These are phyloP conservation scores for Petrolisthes cinctipes DNA, from an alignment of 2,888 invertebrate species.

Conservation along the genomic window DNA sequence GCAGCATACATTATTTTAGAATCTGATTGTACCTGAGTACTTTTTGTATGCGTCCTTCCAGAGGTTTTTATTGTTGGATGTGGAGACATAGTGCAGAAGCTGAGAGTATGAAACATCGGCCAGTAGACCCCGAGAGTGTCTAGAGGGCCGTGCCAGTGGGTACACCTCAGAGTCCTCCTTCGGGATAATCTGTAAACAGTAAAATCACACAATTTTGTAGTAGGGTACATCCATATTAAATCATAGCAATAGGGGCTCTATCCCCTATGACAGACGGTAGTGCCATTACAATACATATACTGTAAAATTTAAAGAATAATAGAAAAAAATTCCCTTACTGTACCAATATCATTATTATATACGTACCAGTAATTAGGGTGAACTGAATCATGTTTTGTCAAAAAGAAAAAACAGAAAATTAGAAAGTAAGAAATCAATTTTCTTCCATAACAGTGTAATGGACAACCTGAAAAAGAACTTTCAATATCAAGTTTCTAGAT, in stretches of 20 bases:
- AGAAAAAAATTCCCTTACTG: too few relatives aligned
- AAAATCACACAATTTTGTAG: slow-evolving; percentile 23
- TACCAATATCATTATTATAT: too few relatives aligned
- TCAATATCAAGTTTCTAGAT: too few relatives aligned
- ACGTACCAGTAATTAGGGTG: too few relatives aligned
- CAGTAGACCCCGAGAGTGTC: slow-evolving; percentile 32
- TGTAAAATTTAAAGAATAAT: too few relatives aligned
- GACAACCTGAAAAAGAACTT: too few relatives aligned
- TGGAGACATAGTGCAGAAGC: slow-evolving; percentile 58
- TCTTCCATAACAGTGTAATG: too few relatives aligned
- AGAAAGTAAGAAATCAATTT: too few relatives aligned
- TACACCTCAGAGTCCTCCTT: slow-evolving; percentile 46
- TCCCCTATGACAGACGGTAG: neutral
- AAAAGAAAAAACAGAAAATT: too few relatives aligned
- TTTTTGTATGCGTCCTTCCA: slow-evolving; percentile 61
- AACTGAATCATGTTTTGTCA: too few relatives aligned
- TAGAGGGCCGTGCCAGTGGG: slow-evolving; percentile 43
- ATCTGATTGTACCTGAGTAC: slow-evolving; percentile 35
- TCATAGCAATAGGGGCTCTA: neutral
- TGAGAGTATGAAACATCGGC: slow-evolving; percentile 57
- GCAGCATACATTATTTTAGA: too few relatives aligned
- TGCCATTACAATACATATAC: neutral
- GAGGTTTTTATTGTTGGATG: slow-evolving; percentile 57
- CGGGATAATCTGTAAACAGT: slow-evolving; percentile 46
- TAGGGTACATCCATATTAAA: slow-evolving; percentile 28